Evolutionary conservation across 1,140 invertebrate species (phyloP).

Genomic region (Drosophila truncata): DNA sequence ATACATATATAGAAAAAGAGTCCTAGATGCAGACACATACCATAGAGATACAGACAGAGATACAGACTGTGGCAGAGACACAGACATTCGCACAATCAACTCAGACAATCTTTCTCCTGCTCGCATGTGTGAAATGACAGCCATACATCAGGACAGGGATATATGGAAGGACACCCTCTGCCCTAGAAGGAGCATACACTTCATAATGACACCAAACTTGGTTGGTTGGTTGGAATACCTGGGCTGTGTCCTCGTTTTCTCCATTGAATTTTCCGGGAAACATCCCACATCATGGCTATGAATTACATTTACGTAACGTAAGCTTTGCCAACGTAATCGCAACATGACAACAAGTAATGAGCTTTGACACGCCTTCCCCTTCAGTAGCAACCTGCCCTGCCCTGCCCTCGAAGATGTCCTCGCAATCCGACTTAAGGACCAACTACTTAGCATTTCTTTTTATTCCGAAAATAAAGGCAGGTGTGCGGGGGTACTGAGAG

Average conservation of each 20-base stretch:
- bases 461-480: slow-evolving; percentile 22
- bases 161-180: slow-evolving; percentile 12
- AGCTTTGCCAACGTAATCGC: slow-evolving; percentile 66
- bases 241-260: background rate
- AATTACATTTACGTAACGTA: slow-evolving; percentile 73
- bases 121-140: slow-evolving; percentile 58
- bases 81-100: slow-evolving; percentile 37
- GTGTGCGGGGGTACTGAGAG: slow-evolving; percentile 3
- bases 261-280: slow-evolving; percentile 15
- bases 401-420: background rate
- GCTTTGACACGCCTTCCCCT: slow-evolving; percentile 35
- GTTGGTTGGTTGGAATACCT: slow-evolving; percentile 1
- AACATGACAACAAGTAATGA: slow-evolving; percentile 75
- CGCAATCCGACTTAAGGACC: slow-evolving; percentile 41
- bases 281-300: slow-evolving; percentile 44
- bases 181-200: slow-evolving; percentile 59
- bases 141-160: slow-evolving; percentile 51
- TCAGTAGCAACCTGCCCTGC: background rate
- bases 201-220: slow-evolving; percentile 62
- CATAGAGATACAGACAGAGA: slow-evolving; percentile 3
- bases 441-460: slow-evolving; percentile 60
- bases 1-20: background rate
- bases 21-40: slow-evolving; percentile 12
- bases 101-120: slow-evolving; percentile 42
- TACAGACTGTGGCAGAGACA: background rate